phyloP scores from a whole-genome alignment of 2,888 invertebrate genomes.

The Archips crataeganus region DNA sequence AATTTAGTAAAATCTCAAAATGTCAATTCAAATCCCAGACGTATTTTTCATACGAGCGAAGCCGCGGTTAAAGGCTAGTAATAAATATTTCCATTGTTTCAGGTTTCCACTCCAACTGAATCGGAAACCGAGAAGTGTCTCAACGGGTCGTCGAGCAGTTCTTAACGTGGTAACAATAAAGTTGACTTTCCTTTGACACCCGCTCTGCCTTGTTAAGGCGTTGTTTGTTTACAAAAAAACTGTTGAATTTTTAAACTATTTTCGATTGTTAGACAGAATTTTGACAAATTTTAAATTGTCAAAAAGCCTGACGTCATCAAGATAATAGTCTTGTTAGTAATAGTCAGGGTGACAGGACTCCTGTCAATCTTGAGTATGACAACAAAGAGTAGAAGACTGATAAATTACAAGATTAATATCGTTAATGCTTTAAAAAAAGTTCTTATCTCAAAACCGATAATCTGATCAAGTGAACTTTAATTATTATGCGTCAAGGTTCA shows the following conservation, averaged over 20 bases:
- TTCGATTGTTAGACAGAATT: constrained; percentile 17
- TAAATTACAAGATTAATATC: too few relatives aligned
- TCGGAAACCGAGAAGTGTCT: background rate
- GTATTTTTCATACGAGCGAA: too few relatives aligned
- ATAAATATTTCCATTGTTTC: background rate
- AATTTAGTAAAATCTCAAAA: too few relatives aligned
- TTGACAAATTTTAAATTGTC: background rate
- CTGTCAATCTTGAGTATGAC: background rate
- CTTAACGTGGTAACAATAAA: constrained; percentile 26
- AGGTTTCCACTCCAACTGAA: constrained; percentile 2
- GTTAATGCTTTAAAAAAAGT: too few relatives aligned
- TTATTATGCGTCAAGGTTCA: too few relatives aligned
- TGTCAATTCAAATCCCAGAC: too few relatives aligned
- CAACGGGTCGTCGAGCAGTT: constrained; percentile 3
- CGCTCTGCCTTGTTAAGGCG: constrained; percentile 19
- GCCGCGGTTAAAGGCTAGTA: too few relatives aligned
- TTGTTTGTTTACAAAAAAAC: constrained; percentile 32
- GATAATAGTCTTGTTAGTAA: background rate
- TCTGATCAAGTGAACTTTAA: too few relatives aligned
- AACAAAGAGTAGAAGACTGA: too few relatives aligned
- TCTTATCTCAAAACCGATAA: too few relatives aligned
- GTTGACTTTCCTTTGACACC: constrained; percentile 22
- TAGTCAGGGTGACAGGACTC: background rate
- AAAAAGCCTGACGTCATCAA: background rate
- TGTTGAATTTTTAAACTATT: constrained; percentile 30